Percentiles rank a stretch among this genome's conserved stretches.
Conservation (phyloP, 2,797 vertebrate species). For the Cirrhinus molitorella region DNA sequence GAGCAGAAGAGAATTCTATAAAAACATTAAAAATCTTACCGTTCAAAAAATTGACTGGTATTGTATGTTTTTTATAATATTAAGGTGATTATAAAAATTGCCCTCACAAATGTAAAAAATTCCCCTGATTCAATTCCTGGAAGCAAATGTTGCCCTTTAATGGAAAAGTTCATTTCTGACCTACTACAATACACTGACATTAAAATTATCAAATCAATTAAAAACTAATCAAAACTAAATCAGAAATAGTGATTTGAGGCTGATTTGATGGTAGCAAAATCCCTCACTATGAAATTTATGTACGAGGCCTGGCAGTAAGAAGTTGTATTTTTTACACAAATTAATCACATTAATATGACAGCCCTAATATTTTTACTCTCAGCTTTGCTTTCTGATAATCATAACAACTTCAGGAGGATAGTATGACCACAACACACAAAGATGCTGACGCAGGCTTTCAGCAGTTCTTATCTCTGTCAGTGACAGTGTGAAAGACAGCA, state of each 20-base stretch:
- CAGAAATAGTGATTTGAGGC: neutral
- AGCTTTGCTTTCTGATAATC: neutral
- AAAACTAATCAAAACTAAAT: neutral
- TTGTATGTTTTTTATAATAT: no score
- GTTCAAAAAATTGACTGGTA: no score
- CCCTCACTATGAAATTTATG: neutral
- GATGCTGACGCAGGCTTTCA: slow-evolving; percentile 10
- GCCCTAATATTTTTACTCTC: neutral
- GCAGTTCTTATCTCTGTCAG: slow-evolving; percentile 23
- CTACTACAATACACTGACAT: no score
- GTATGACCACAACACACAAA: neutral
- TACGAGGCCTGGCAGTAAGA: neutral
- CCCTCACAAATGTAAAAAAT: no score
- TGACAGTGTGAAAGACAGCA: slow-evolving; percentile 13
- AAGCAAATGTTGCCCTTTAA: no score
- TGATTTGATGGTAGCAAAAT: neutral
- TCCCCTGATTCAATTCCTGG: no score
- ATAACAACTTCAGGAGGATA: slow-evolving; percentile 1
- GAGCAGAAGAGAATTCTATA: no score
- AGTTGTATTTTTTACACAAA: neutral
- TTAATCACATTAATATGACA: neutral
- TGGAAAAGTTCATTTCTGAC: no score
- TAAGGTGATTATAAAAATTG: no score
- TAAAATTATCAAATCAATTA: neutral
- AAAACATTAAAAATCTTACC: no score